Base-by-base conservation (phyloP, 2,113 vertebrate genomes). In the Eleginops maclovinus region DNA sequence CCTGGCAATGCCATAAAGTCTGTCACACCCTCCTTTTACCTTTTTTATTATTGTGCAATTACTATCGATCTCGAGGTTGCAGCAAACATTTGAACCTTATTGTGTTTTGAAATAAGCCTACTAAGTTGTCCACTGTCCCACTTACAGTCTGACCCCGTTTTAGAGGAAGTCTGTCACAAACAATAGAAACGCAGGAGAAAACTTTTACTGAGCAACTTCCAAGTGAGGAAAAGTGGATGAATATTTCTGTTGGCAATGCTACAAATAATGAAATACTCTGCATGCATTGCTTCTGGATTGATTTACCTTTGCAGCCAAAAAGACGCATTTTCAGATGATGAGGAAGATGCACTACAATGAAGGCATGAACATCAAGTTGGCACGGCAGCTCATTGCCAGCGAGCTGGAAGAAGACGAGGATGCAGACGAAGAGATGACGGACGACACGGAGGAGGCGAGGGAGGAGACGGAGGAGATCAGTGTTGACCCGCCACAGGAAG, bases 281-380 rank as follows among this genome's bases (percentile, higher is more conserved):
- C 31, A 41, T 41, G 17, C 19, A 40, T 16, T 22, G 17, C 15
- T 26, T 36, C 31, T 36, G 31, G 31, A 31, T 72, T 65, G 13
- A 3, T 54, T 16, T 58, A 43, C 3, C 10, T 63, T 7, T 54
- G 43, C 59, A 93, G 97, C 96, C 90, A 99, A 98, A 86, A 99
- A 95, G 92, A 95, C 95, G 54, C 95, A 98, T 86, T 99, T 99
- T 90, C 96, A 97, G 92, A 98, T 98, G 97, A 98, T 97, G 95
- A 96, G 98, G 81, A 99, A 98, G 87, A 97, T 97, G 95, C 98
- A 99, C 82, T 99, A 99, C 89, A 98, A 99, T 7, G 98, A 99
- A 92, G 98, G 95, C 67, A 91, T 98, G 79, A 99, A 99, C 93
- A 99, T 99, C 88, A 98, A 97, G 86, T 88, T 99, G 84, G 98